phyloP scores from a whole-genome alignment of 2,888 invertebrate genomes.

The Dolichopus griseipennis region DNA sequence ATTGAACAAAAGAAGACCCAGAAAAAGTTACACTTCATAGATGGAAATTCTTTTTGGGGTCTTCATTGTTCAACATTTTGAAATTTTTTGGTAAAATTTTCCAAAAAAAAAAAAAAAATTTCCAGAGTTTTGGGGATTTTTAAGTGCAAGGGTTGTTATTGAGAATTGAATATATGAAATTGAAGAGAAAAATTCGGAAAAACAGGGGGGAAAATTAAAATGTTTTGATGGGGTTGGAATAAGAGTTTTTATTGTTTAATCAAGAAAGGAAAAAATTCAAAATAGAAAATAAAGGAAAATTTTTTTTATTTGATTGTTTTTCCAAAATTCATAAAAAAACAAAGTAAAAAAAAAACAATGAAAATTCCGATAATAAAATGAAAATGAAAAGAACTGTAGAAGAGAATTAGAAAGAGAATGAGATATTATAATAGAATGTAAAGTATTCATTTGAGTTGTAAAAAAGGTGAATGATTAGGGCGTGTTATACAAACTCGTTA shows the following conservation, averaged over 20 bases:
- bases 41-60: too few relatives aligned
- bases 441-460: too few relatives aligned
- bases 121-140: background rate
- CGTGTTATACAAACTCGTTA: conserved; percentile 6
- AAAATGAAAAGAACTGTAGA: background rate
- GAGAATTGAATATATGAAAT: background rate
- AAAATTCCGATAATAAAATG: background rate
- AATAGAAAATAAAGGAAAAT: background rate
- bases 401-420: too few relatives aligned
- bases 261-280: background rate
- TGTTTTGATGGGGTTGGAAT: too few relatives aligned
- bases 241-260: background rate
- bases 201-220: too few relatives aligned
- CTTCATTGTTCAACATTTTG: too few relatives aligned
- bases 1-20: background rate
- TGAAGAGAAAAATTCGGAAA: too few relatives aligned
- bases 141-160: background rate
- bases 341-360: too few relatives aligned
- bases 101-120: background rate
- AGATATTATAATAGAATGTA: too few relatives aligned
- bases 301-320: background rate
- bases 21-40: conserved; percentile 4
- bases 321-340: background rate
- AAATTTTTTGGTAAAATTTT: background rate
- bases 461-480: conserved; percentile 2